A percentile compares a stretch with the other conserved stretches of the same genome.
Evolutionary conservation across 2,797 vertebrate genomes (phyloP).

Genomic region (Typhlichthys subterraneus): DNA sequence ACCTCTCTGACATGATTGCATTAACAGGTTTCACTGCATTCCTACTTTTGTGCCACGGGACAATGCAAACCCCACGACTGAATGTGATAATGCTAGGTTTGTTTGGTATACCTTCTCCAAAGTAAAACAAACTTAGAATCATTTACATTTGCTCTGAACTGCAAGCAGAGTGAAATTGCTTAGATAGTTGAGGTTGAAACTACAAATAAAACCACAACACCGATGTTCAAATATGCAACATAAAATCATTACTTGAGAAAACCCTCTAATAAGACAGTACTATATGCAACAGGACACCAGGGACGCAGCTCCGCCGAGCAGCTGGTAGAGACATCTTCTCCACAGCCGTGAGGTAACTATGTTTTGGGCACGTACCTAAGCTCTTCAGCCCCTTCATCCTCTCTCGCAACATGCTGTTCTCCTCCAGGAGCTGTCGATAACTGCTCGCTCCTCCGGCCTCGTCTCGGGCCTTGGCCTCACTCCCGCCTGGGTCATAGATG

Average conservation of each 20-base stretch:
- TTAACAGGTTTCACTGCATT: slow-evolving; percentile 52
- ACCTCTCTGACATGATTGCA: slow-evolving; percentile 5
- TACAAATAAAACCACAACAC: neutral
- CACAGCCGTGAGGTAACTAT: slow-evolving; percentile 18
- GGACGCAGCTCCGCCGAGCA: slow-evolving; percentile 11
- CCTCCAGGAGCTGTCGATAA: slow-evolving; percentile 90
- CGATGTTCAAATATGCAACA: neutral
- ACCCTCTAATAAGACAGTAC: neutral
- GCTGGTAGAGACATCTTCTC: slow-evolving; percentile 5
- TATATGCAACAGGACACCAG: slow-evolving; percentile 12
- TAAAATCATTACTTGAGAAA: neutral
- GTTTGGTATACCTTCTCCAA: neutral
- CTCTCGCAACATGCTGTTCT: slow-evolving; percentile 90
- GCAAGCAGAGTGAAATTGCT: too few species aligned
- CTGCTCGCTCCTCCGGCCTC: slow-evolving; percentile 71
- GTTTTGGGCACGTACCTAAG: slow-evolving; percentile 81
- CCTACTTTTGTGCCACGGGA: slow-evolving; percentile 3
- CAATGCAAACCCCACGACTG: neutral
- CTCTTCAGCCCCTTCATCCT: slow-evolving; percentile 96
- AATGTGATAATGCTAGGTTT: neutral
- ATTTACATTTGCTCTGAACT: neutral
- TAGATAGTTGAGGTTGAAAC: neutral
- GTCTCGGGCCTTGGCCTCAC: slow-evolving; percentile 77
- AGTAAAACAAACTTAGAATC: neutral
- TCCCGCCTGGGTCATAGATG: slow-evolving; percentile 95